A percentile compares a stretch with the other conserved stretches of the same genome.
Conservation (phyloP, 2,888 invertebrate genomes). For the Pollenia amentaria region DNA sequence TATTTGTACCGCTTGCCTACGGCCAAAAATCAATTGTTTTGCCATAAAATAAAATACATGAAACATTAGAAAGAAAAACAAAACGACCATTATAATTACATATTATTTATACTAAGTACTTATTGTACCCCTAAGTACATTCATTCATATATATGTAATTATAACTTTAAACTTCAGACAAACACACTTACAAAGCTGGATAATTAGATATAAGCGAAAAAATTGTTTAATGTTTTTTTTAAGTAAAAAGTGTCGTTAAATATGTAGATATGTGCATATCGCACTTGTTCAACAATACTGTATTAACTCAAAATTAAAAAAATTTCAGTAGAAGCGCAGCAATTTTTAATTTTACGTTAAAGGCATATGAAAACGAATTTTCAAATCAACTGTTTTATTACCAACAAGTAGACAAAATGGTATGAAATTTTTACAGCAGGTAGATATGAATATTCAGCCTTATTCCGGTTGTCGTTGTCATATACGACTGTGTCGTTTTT, state of each 20-base stretch:
- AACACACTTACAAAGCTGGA: not conserved
- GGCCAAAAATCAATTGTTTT: constrained; percentile 61
- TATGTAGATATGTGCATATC: not conserved
- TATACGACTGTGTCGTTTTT: too few species aligned
- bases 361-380: too few species aligned
- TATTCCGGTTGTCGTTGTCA: too few species aligned
- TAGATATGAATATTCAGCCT: too few species aligned
- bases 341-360: too few species aligned
- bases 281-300: too few species aligned
- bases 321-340: too few species aligned
- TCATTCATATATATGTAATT: not conserved
- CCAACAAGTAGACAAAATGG: too few species aligned
- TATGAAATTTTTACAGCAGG: too few species aligned
- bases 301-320: too few species aligned
- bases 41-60: constrained; percentile 49
- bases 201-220: constrained; percentile 1
- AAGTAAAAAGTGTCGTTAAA: not conserved
- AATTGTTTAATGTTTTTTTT: not conserved
- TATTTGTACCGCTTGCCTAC: constrained; percentile 24
- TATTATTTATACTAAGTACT: not conserved
- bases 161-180: not conserved
- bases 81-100: constrained; percentile 9
- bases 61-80: constrained; percentile 22
- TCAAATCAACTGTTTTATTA: too few species aligned
- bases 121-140: too few species aligned